Evolutionary conservation across 2,888 invertebrate genomes (phyloP).

Genomic region (Sylvicola cinctus): DNA sequence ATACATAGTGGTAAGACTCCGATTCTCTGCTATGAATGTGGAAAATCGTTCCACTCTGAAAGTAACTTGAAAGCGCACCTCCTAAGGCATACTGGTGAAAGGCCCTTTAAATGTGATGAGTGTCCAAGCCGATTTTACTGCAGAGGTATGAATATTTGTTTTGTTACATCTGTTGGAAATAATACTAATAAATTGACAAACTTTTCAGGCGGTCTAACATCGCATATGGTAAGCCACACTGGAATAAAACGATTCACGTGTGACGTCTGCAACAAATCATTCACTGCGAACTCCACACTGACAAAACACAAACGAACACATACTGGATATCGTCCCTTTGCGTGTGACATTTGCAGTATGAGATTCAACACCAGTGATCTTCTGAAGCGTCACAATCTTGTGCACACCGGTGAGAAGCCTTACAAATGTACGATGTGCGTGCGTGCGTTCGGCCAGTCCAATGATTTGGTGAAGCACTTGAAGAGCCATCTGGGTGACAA

Average conservation of each 20-base stretch:
- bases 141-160: slow-evolving; percentile 21
- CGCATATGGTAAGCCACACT: slow-evolving; percentile 24
- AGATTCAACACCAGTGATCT: slow-evolving; percentile 29
- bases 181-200: slow-evolving; percentile 26
- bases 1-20: slow-evolving; percentile 24
- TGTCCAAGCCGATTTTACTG: slow-evolving; percentile 36
- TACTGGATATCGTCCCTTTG: neutral
- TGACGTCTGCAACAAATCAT: slow-evolving; percentile 32
- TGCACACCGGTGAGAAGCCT: slow-evolving; percentile 34
- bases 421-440: slow-evolving; percentile 32
- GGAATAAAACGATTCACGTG: slow-evolving; percentile 37
- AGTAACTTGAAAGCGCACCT: slow-evolving; percentile 36
- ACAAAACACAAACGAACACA: slow-evolving; percentile 11
- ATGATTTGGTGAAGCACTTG: slow-evolving; percentile 33
- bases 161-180: neutral
- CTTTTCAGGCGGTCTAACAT: slow-evolving; percentile 28
- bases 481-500: slow-evolving; percentile 32
- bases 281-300: slow-evolving; percentile 28
- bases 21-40: slow-evolving; percentile 32
- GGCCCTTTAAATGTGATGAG: slow-evolving; percentile 30
- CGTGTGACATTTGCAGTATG: slow-evolving; percentile 3
- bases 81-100: slow-evolving; percentile 31
- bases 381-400: slow-evolving; percentile 31
- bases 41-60: slow-evolving; percentile 31
- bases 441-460: slow-evolving; percentile 33